A percentile compares a stretch with the other conserved stretches of the same genome.
Evolutionary conservation across 2,797 vertebrate species (phyloP).

Genomic region (Leuciscus waleckii): DNA sequence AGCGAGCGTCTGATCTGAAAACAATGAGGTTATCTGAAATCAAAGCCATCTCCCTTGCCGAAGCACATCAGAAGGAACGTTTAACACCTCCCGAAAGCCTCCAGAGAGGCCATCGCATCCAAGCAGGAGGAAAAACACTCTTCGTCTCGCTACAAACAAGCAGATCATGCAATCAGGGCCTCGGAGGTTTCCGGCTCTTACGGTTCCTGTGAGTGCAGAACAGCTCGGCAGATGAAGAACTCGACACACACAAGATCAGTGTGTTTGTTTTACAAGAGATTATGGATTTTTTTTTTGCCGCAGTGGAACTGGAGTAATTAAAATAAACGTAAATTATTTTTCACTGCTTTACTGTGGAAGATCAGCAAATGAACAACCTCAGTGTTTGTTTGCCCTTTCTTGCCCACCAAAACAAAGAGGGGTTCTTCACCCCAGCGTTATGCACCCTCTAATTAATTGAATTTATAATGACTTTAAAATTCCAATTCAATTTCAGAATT

Average conservation of each 20-base stretch:
- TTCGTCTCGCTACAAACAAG: conserved; percentile 29
- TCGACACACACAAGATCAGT: background rate
- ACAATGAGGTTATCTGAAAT: conserved; percentile 50
- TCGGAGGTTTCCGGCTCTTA: background rate
- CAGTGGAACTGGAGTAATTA: background rate
- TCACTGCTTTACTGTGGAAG: background rate
- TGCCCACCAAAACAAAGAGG: background rate
- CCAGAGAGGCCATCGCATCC: conserved; percentile 41
- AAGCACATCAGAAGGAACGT: conserved; percentile 36
- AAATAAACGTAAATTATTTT: background rate
- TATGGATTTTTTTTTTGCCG: background rate
- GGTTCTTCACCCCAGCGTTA: background rate
- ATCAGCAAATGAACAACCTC: background rate
- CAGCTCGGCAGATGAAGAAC: conserved; percentile 8
- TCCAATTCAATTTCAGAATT: background rate
- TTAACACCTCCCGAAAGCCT: conserved; percentile 41
- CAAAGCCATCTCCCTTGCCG: conserved; percentile 45
- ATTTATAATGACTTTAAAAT: background rate
- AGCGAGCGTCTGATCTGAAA: conserved; percentile 45
- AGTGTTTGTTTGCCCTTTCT: too few species aligned
- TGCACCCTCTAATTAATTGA: background rate
- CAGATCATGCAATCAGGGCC: conserved; percentile 25
- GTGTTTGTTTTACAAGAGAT: conserved; percentile 4
- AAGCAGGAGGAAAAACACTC: conserved; percentile 9
- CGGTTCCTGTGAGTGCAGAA: background rate